These are phyloP conservation scores for Hesperia comma DNA, from an alignment of 2,888 invertebrate species.

Conservation along the genomic window DNA sequence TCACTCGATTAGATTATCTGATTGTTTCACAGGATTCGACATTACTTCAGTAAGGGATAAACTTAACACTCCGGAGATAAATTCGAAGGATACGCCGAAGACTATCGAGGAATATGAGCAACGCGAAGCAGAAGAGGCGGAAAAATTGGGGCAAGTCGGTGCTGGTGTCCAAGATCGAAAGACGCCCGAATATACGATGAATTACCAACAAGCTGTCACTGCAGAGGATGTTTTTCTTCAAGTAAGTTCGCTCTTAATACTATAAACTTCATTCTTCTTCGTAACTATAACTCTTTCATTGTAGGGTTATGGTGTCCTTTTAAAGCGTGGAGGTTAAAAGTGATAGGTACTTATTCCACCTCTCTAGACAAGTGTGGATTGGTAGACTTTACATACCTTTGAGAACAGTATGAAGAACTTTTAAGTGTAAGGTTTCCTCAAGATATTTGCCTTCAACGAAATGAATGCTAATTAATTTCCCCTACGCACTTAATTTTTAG, in stretches of 20 bases:
- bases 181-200: constrained; percentile 90
- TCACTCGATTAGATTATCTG: neutral
- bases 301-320: no score
- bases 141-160: constrained; percentile 68
- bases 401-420: no score
- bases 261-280: no score
- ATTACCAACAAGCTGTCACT: constrained; percentile 93
- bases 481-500: no score
- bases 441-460: no score
- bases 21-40: constrained; percentile 56
- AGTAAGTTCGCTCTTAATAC: constrained; percentile 66
- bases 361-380: no score
- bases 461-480: no score
- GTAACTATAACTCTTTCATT: no score
- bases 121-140: constrained; percentile 80
- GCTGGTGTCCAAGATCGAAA: constrained; percentile 84
- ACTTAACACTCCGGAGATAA: constrained; percentile 42
- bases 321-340: no score
- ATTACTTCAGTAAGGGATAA: constrained; percentile 68
- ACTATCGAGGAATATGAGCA: constrained; percentile 78
- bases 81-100: constrained; percentile 54
- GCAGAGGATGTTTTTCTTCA: constrained; percentile 94
- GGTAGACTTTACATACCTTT: no score
- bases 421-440: no score
- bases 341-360: no score